phyloP scores from a whole-genome alignment of 1,140 invertebrate species.

The Nilaparvata lugens region DNA sequence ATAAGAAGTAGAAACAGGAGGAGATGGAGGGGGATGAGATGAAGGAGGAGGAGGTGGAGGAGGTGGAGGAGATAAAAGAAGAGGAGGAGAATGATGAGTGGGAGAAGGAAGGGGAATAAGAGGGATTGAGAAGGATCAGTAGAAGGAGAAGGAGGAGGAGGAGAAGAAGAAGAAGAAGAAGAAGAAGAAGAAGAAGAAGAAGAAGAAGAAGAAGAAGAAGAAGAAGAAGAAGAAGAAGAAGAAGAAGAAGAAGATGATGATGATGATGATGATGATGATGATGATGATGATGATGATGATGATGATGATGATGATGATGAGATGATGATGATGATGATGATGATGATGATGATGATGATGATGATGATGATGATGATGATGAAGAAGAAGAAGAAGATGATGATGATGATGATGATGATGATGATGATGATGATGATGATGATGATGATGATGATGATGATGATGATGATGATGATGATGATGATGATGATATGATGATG shows the following conservation, averaged over 20 bases:
- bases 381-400: constrained; percentile 17
- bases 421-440: background rate
- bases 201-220: background rate
- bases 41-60: too few relatives aligned
- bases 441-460: background rate
- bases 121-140: too few relatives aligned
- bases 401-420: constrained; percentile 4
- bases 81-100: too few relatives aligned
- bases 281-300: background rate
- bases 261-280: background rate
- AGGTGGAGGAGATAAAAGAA: too few relatives aligned
- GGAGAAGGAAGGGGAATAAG: too few relatives aligned
- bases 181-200: background rate
- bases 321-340: too few relatives aligned
- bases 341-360: background rate
- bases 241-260: background rate
- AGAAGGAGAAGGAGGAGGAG: background rate
- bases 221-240: background rate
- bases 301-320: background rate
- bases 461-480: background rate
- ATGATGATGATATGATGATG: too few relatives aligned
- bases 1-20: too few relatives aligned
- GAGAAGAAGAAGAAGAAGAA: background rate
- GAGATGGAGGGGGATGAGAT: too few relatives aligned
- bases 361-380: background rate